Base-by-base conservation (phyloP, 2,888 invertebrate genomes). In the Lasioglossum calceatum region DNA sequence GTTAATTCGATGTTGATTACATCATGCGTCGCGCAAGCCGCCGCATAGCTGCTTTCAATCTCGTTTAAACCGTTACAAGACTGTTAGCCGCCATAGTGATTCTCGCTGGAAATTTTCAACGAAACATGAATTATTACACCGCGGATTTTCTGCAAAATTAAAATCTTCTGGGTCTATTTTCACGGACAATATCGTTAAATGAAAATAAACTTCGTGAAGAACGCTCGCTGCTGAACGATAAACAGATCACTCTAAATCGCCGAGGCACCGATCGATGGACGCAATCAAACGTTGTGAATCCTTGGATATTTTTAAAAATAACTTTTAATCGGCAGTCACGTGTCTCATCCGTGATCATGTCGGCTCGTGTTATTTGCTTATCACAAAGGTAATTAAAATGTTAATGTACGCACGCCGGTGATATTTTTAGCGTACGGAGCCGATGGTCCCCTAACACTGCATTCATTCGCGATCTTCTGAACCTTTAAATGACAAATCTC, bases 1-100 rank as follows among this genome's bases (percentile, higher is more conserved):
- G 77, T 81, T 88, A 88, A 88, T 85, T 88, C 77, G 23, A 39
- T 61, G 80, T 70, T 72, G 71, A 81, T 84, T 79, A 79, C 85
- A 75, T 81, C 58, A 44, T 67, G 58, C 23, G 67, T n/a, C 71
- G 73, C 47, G 14, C 67, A 72, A 44, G n/a, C n/a, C 58, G 58
- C n/a, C 61, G 58, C 86, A 71, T 79, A 81, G 39, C 75, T 77
- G 67, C 82, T 67, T 83, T 83, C 80, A 71, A 67, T 77, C 80
- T 42, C 61, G 72, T 27, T 82, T 27, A 74, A 73, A 82, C 58
- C 47, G 47, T 47, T 50, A 50, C 58, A 36, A 42, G 79, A 58
- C 47, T 47, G 67, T 16, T 74, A 36, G 10, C 32, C 3, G 47
- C 14, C 14, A 44, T 14, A 44, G 14, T 44, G 44, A 44, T 44